A percentile compares a stretch with the other conserved stretches of the same genome.
Evolutionary conservation across 2,888 invertebrate genomes (phyloP).

Genomic region (Onchidella celtica): DNA sequence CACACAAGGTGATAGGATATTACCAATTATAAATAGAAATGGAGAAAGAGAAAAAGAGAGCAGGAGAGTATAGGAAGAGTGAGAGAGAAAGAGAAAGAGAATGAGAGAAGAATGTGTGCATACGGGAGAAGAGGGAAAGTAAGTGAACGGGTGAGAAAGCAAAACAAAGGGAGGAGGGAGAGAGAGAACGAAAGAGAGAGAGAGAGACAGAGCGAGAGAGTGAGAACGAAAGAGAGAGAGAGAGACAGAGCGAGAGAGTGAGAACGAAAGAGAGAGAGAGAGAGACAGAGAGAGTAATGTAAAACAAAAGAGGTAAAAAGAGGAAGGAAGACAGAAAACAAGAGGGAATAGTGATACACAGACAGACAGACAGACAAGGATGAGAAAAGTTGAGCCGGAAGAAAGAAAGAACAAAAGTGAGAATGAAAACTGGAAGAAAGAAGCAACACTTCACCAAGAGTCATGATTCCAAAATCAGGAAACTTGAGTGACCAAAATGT

Average conservation of each 20-base stretch:
- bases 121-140: neutral
- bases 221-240: neutral
- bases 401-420: neutral
- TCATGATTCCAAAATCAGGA: too few relatives aligned
- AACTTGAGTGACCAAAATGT: too few relatives aligned
- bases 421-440: neutral
- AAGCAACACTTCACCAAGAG: too few relatives aligned
- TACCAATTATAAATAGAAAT: too few relatives aligned
- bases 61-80: neutral
- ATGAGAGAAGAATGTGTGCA: neutral
- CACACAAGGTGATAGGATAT: too few relatives aligned
- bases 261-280: neutral
- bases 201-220: neutral
- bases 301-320: neutral
- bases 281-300: neutral
- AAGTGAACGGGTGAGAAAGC: neutral
- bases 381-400: too few relatives aligned
- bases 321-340: slow-evolving; percentile 58
- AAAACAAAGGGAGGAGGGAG: neutral
- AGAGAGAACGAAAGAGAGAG: neutral
- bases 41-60: neutral
- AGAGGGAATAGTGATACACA: neutral
- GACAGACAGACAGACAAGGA: neutral
- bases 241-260: neutral
- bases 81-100: slow-evolving; percentile 8